These are phyloP conservation scores for Microtus ochrogaster DNA, from an alignment of 2,113 vertebrate species.

Conservation along the genomic window DNA sequence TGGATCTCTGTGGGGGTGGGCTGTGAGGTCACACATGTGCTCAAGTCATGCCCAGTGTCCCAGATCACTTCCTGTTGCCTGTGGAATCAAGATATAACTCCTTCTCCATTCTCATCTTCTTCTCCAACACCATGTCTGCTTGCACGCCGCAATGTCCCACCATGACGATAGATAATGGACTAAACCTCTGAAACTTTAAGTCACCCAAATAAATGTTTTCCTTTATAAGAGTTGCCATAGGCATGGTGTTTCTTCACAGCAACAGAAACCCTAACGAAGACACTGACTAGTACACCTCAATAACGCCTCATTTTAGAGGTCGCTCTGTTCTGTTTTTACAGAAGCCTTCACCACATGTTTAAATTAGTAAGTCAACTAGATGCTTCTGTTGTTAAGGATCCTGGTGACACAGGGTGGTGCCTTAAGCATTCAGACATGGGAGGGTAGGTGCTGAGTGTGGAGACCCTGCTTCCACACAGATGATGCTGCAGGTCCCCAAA, in stretches of 20 bases:
- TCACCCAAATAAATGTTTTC: not conserved
- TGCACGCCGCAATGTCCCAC: not conserved
- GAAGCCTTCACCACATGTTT: not conserved
- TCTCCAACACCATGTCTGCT: not conserved
- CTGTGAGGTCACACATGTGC: not conserved
- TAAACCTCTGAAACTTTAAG: not conserved
- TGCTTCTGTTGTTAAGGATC: constrained; percentile 6
- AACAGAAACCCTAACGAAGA: not conserved
- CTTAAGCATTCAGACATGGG: not conserved
- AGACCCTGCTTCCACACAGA: not conserved
- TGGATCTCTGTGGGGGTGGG: not conserved
- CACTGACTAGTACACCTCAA: not conserved
- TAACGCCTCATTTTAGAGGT: not conserved
- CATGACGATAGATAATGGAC: not conserved
- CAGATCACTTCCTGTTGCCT: not conserved
- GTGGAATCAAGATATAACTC: not conserved
- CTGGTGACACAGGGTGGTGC: no score
- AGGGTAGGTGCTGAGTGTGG: not conserved
- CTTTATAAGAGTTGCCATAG: not conserved
- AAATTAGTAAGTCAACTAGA: not conserved
- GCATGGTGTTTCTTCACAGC: not conserved
- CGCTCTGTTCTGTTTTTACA: not conserved
- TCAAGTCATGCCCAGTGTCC: not conserved
- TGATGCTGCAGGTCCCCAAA: not conserved
- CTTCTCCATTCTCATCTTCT: not conserved